A percentile compares a stretch with the other conserved stretches of the same genome.
Evolutionary conservation across 2,888 invertebrate genomes (phyloP).

Genomic region (Dynastes hyllus): DNA sequence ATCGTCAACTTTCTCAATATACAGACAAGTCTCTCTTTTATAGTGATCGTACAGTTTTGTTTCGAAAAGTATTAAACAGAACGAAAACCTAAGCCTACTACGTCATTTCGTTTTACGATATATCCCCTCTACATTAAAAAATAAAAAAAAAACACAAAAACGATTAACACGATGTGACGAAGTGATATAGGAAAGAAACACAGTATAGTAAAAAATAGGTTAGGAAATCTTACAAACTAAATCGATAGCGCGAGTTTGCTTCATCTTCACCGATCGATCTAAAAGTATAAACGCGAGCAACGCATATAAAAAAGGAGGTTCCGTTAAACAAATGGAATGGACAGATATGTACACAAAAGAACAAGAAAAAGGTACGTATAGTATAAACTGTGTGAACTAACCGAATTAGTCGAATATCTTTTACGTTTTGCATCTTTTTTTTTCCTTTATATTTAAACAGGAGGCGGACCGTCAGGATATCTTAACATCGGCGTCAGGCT

Average conservation of each 20-base stretch:
- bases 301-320: slow-evolving; percentile 34
- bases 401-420: background rate
- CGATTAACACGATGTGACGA: background rate
- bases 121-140: background rate
- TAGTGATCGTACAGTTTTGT: slow-evolving; percentile 19
- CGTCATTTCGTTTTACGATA: slow-evolving; percentile 9
- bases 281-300: background rate
- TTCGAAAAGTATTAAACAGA: slow-evolving; percentile 34
- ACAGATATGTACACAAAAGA: slow-evolving; percentile 36
- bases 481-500: slow-evolving; percentile 91
- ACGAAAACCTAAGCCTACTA: slow-evolving; percentile 36
- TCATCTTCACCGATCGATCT: too few species aligned
- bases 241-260: background rate
- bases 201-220: slow-evolving; percentile 13
- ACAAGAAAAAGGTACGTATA: slow-evolving; percentile 2
- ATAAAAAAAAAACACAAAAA: background rate
- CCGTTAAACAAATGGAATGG: slow-evolving; percentile 51
- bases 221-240: slow-evolving; percentile 15
- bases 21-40: slow-evolving; percentile 64
- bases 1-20: slow-evolving; percentile 66
- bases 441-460: slow-evolving; percentile 76
- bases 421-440: background rate
- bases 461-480: slow-evolving; percentile 95
- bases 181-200: slow-evolving; percentile 11
- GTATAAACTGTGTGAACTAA: too few species aligned